Evolutionary conservation across 2,888 invertebrate species (phyloP), one percentile per base, ranked within the genome.

Genomic region (Rhorus exstirpatorius): DNA sequence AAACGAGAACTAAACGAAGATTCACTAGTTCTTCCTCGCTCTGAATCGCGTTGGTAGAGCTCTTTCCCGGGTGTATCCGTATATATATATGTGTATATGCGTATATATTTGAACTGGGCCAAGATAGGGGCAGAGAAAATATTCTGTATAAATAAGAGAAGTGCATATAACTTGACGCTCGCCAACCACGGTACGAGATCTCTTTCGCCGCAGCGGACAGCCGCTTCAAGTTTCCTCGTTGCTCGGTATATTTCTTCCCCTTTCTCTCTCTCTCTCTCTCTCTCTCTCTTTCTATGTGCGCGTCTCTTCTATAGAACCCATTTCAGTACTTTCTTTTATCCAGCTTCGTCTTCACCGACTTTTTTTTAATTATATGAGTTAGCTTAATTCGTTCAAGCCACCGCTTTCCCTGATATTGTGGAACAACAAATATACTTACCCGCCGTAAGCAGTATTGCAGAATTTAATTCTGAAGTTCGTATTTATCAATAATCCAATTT

Each of bases 241-340:
- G 10, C 49, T 85, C 86, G 74, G 85, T 86, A 80, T 76, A 83
- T 78, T 82, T 58, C 68, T 35, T 58, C 35, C 41, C 31, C 44
- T 19, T 24, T 55, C 55, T 24, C 53, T 53, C 46, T 55, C 44
- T 63, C 17, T 49, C 60, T 38, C 53, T 51, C 51, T 24, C 31
- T 71, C 21, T 4, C 51, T n/a, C n/a, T 67, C 24, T 72, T 44
- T 71, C 41, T 63, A 0, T 38, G 1, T 26, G 19, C 51, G 21
- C n/a, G 31, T 77, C 17, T 58, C 3, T 55, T 26, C 8, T 31
- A 55, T n/a, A 70, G 21, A 24, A 12, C n/a, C 24, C 24, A 17
- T 24, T 12, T 17, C 41, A n/a, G 3, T 21, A 4, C 21, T 53
- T 17, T 55, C 21, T 70, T 55, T 70, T 21, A 17, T 55, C n/a